Evolutionary conservation across 2,113 vertebrate species (phyloP).

Genomic region (Bubalus kerabau): DNA sequence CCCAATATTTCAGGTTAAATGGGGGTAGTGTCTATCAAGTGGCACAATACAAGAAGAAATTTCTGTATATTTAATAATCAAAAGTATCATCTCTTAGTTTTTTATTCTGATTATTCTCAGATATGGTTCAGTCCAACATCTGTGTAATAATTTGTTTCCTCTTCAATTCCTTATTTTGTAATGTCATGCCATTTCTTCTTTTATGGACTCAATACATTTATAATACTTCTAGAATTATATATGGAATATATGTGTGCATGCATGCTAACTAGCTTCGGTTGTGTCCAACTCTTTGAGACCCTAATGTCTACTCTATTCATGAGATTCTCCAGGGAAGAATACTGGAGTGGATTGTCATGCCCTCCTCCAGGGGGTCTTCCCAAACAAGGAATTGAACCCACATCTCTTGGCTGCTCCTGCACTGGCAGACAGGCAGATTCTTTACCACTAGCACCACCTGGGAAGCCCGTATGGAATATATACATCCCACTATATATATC

Average conservation of each 20-base stretch:
- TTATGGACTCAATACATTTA: background rate
- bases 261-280: background rate
- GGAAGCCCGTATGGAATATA: background rate
- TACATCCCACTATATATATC: background rate
- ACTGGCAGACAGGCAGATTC: background rate
- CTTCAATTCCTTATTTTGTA: background rate
- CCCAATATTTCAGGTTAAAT: background rate
- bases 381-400: background rate
- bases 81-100: background rate
- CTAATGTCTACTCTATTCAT: background rate
- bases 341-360: background rate
- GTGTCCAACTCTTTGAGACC: background rate
- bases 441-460: background rate
- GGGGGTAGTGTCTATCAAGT: background rate
- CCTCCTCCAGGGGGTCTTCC: background rate
- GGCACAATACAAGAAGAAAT: background rate
- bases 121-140: background rate
- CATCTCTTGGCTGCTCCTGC: background rate
- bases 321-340: background rate
- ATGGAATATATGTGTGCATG: accelerated
- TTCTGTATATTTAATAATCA: background rate
- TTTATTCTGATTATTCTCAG: background rate
- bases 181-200: background rate
- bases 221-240: background rate
- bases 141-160: background rate